phyloP scores from a whole-genome alignment of 1,140 invertebrate species.

The Drosophila yakuba region DNA sequence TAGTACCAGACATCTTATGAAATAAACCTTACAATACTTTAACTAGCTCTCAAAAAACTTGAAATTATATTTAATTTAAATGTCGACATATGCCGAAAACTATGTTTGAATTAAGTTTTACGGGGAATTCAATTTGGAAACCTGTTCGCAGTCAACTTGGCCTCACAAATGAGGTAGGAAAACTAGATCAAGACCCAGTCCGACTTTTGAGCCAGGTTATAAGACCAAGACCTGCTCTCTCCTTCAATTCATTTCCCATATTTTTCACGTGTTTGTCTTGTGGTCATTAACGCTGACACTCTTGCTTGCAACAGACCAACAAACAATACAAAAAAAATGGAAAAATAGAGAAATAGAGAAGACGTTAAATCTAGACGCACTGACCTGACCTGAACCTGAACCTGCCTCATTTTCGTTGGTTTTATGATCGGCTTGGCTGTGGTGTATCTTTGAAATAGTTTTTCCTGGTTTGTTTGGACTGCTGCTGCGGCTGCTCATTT shows the following conservation, averaged over 20 bases:
- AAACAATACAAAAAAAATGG: not conserved
- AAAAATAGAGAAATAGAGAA: not conserved
- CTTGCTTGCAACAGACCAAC: constrained; percentile 29
- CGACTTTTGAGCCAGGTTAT: constrained; percentile 4
- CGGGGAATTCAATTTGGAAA: not conserved
- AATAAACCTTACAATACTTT: no score
- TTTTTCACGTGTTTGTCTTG: constrained; percentile 20
- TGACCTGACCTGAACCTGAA: constrained; percentile 30
- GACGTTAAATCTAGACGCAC: constrained; percentile 1
- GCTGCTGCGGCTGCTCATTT: constrained; percentile 41
- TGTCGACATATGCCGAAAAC: not conserved
- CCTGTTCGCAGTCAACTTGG: constrained; percentile 10
- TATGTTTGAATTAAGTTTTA: not conserved
- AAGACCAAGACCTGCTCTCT: not conserved
- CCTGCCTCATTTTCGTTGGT: constrained; percentile 20
- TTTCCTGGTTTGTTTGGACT: constrained; percentile 18
- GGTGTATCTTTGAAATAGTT: no score
- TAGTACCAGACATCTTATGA: no score
- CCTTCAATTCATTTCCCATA: not conserved
- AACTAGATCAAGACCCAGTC: constrained; percentile 29
- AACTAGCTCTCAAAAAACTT: no score
- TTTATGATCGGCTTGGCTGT: constrained; percentile 34
- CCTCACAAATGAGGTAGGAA: constrained; percentile 12
- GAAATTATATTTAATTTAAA: no score
- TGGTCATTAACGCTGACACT: constrained; percentile 57